A percentile compares a stretch with the other conserved stretches of the same genome.
Conservation (phyloP, 2,888 invertebrate genomes). For the Andrena fulva region DNA sequence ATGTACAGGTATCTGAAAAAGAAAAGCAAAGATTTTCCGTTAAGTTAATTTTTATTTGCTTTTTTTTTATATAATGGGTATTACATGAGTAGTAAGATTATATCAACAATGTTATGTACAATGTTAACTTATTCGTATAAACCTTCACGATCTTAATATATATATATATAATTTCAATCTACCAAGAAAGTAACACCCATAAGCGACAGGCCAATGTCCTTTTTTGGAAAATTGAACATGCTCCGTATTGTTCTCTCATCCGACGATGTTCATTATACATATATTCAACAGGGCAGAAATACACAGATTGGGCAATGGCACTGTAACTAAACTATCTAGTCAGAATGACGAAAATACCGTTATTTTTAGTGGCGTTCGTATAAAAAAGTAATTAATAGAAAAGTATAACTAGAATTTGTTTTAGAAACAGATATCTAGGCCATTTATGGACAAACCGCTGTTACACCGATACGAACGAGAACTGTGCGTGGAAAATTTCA, state of each 20-base stretch:
- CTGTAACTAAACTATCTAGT: slow-evolving; percentile 75
- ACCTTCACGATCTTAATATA: slow-evolving; percentile 64
- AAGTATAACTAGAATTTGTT: slow-evolving; percentile 66
- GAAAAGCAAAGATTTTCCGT: slow-evolving; percentile 52
- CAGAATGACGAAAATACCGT: slow-evolving; percentile 75
- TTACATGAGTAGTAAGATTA: slow-evolving; percentile 81
- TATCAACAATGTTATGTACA: slow-evolving; percentile 83
- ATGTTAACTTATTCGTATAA: slow-evolving; percentile 70
- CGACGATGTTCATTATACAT: slow-evolving; percentile 43
- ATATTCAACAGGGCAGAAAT: slow-evolving; percentile 66
- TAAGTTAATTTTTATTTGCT: slow-evolving; percentile 78
- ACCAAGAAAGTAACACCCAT: slow-evolving; percentile 71
- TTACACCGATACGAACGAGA: slow-evolving; percentile 41
- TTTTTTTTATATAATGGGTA: slow-evolving; percentile 80
- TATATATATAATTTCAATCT: slow-evolving; percentile 70
- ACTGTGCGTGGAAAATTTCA: slow-evolving; percentile 42
- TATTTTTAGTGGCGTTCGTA: slow-evolving; percentile 70
- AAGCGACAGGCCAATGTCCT: slow-evolving; percentile 58
- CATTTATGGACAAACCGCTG: slow-evolving; percentile 55
- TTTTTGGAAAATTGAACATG: slow-evolving; percentile 59
- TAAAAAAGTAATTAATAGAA: slow-evolving; percentile 74
- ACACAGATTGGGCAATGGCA: slow-evolving; percentile 76
- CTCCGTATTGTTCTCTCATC: slow-evolving; percentile 39
- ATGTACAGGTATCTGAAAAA: slow-evolving; percentile 19
- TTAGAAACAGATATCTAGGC: slow-evolving; percentile 67